phyloP scores from a whole-genome alignment of 1,140 invertebrate species.

The Drosophila watanabei region DNA sequence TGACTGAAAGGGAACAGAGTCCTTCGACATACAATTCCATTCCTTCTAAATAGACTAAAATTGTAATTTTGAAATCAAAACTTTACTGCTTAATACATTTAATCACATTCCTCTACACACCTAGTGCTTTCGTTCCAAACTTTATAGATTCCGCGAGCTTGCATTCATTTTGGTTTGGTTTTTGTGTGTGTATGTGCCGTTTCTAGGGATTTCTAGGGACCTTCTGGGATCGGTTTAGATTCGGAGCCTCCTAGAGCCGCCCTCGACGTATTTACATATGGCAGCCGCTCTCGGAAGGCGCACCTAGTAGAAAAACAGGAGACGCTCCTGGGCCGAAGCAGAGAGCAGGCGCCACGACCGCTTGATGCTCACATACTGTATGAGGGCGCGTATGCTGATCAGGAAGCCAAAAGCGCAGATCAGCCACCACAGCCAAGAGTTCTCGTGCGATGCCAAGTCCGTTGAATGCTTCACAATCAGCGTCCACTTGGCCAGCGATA shows the following conservation, averaged over 20 bases:
- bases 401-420: constrained; percentile 95
- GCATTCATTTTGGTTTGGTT: constrained; percentile 34
- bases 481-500: constrained; percentile 97
- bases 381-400: constrained; percentile 94
- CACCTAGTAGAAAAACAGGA: constrained; percentile 94
- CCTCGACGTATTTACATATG: constrained; percentile 71
- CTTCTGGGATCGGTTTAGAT: constrained; percentile 37
- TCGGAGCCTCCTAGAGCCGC: constrained; percentile 28
- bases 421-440: constrained; percentile 95
- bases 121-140: background rate
- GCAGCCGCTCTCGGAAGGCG: constrained; percentile 34
- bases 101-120: constrained; percentile 15
- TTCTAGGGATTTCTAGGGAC: constrained; percentile 11
- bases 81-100: constrained; percentile 9
- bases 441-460: constrained; percentile 93
- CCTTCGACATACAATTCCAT: background rate
- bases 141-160: constrained; percentile 13
- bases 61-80: background rate
- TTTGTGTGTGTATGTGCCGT: constrained; percentile 33
- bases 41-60: constrained; percentile 1
- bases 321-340: constrained; percentile 92
- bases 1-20: background rate
- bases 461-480: constrained; percentile 96
- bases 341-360: constrained; percentile 95
- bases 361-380: constrained; percentile 96